phyloP scores from a whole-genome alignment of 2,797 vertebrate genomes.

The Leptatherina wallacei region DNA sequence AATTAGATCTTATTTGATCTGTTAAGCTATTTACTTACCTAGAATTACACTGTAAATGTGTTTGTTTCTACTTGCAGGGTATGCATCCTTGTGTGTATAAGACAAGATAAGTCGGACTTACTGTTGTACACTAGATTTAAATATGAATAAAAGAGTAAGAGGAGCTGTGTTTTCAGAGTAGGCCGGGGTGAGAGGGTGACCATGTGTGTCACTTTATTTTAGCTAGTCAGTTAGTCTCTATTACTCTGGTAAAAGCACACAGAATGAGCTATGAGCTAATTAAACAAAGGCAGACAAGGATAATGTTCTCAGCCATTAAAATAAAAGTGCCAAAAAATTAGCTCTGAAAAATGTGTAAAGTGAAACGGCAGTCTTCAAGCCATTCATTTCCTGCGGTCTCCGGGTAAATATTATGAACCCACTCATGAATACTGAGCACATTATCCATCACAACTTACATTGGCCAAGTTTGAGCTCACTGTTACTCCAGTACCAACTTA shows the following conservation, averaged over 20 bases:
- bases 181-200: not conserved
- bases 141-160: not conserved
- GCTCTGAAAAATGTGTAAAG: conserved; percentile 74
- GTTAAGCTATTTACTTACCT: not conserved
- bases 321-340: conserved; percentile 59
- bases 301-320: conserved; percentile 56
- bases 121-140: not conserved
- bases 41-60: not conserved
- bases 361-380: conserved; percentile 66
- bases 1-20: not conserved
- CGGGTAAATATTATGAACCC: conserved; percentile 81
- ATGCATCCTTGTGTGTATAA: not conserved
- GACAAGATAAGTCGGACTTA: not conserved
- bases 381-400: conserved; percentile 79
- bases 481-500: conserved; percentile 62
- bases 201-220: conserved; percentile 19
- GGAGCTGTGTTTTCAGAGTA: conserved; percentile 3
- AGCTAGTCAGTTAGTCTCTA: conserved; percentile 27
- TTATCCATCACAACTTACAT: conserved; percentile 74
- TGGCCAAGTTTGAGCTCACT: conserved; percentile 71
- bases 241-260: conserved; percentile 20
- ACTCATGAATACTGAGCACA: conserved; percentile 66
- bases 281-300: conserved; percentile 58
- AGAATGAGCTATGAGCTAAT: conserved; percentile 49
- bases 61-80: not conserved